A percentile compares a stretch with the other conserved stretches of the same genome.
Evolutionary conservation across 2,888 invertebrate species (phyloP).

Genomic region (Meiosimyza platycephala): DNA sequence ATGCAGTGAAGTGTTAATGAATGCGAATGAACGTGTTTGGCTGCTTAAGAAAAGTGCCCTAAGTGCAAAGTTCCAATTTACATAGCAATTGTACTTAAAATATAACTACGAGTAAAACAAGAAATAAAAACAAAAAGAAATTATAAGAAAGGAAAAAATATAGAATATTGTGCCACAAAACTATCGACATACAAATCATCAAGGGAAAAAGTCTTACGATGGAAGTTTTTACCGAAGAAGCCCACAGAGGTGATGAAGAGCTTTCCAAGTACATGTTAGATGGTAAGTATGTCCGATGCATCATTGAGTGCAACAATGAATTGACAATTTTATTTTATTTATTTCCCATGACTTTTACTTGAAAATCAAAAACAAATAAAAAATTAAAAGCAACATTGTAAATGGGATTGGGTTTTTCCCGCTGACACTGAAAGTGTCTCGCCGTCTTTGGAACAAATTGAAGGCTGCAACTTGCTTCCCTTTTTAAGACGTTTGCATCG

Average conservation of each 20-base stretch:
- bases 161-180: not conserved
- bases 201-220: conserved; percentile 39
- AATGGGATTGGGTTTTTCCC: no score
- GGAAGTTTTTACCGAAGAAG: conserved; percentile 52
- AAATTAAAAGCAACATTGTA: no score
- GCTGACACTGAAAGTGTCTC: no score
- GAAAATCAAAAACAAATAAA: no score
- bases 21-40: not conserved
- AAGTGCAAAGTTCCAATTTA: conserved; percentile 4
- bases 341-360: conserved; percentile 42
- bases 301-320: conserved; percentile 12
- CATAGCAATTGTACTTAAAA: conserved; percentile 21
- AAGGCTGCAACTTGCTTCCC: no score
- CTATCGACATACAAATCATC: conserved; percentile 8
- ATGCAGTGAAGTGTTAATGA: conserved; percentile 15
- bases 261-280: conserved; percentile 54
- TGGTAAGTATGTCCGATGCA: conserved; percentile 47
- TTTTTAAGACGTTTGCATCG: no score
- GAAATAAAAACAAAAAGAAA: conserved; percentile 20
- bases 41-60: not conserved
- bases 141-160: not conserved
- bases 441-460: no score
- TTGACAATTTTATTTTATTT: conserved; percentile 33
- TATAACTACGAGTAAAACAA: conserved; percentile 19
- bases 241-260: conserved; percentile 52